Percentiles rank a stretch among this genome's conserved stretches.
phyloP scores from a whole-genome alignment of 2,797 vertebrate species.

The Pipistrellus pygmaeus region DNA sequence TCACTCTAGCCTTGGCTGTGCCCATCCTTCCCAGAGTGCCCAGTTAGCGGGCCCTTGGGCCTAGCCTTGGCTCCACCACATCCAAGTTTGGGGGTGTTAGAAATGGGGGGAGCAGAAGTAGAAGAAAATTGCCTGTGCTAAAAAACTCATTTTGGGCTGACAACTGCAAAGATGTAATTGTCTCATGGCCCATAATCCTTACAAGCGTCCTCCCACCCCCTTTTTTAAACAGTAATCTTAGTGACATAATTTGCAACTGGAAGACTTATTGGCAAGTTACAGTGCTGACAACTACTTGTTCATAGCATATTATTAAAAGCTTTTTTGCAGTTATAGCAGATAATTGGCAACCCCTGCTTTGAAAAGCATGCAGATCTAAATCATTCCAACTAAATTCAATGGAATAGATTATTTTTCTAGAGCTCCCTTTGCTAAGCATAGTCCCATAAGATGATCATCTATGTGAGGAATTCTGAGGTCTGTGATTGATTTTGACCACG shows the following conservation, averaged over 20 bases:
- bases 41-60: not conserved
- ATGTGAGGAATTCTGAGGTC: not conserved
- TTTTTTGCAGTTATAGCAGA: not conserved
- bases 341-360: not conserved
- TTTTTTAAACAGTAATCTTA: not conserved
- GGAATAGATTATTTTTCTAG: not conserved
- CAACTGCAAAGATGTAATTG: not conserved
- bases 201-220: not conserved
- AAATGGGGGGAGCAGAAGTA: not conserved
- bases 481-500: not conserved
- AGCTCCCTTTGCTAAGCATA: not conserved
- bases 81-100: not conserved
- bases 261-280: not conserved
- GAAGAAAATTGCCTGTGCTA: slow-evolving; percentile 75
- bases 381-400: not conserved
- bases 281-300: slow-evolving; percentile 10
- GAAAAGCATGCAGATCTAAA: not conserved
- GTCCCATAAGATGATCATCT: not conserved
- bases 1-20: not conserved
- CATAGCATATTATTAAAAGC: not conserved
- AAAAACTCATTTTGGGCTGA: slow-evolving; percentile 13
- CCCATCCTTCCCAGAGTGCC: not conserved
- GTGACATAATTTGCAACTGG: not conserved
- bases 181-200: not conserved
- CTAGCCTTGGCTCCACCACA: slow-evolving; percentile 34